Evolutionary conservation across 2,888 invertebrate species (phyloP).

Genomic region (Vesta saturnalis): DNA sequence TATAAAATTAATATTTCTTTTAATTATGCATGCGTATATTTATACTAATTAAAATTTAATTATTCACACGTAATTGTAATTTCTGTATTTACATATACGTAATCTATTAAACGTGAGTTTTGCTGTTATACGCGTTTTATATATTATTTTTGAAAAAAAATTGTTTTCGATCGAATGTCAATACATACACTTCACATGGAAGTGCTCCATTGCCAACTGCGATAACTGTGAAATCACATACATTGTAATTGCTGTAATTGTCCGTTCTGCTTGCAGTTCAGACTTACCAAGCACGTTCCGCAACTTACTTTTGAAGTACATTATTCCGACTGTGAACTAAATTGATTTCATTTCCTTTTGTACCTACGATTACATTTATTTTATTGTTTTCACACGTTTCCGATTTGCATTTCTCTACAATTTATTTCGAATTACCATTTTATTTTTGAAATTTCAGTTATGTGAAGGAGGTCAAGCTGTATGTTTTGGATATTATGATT

Average conservation of each 20-base stretch:
- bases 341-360: slow-evolving; percentile 31
- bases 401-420: slow-evolving; percentile 16
- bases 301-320: slow-evolving; percentile 40
- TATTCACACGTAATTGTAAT: slow-evolving; percentile 13
- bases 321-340: slow-evolving; percentile 29
- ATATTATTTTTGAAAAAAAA: slow-evolving; percentile 14
- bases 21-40: no score
- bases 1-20: no score
- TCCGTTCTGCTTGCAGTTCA: slow-evolving; percentile 43
- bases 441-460: no score
- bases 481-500: no score
- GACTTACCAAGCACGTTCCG: slow-evolving; percentile 47
- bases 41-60: not conserved
- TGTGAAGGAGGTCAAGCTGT: no score
- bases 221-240: slow-evolving; percentile 53
- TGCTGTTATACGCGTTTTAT: slow-evolving; percentile 32
- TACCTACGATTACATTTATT: slow-evolving; percentile 30
- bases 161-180: slow-evolving; percentile 20
- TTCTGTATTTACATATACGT: slow-evolving; percentile 28
- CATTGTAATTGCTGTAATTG: slow-evolving; percentile 52
- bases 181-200: slow-evolving; percentile 6
- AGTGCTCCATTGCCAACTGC: slow-evolving; percentile 42
- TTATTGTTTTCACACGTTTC: slow-evolving; percentile 48
- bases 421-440: no score
- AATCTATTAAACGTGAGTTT: slow-evolving; percentile 39